These are phyloP conservation scores for Neodiprion fabricii DNA, from an alignment of 1,140 invertebrate species.

Conservation along the genomic window DNA sequence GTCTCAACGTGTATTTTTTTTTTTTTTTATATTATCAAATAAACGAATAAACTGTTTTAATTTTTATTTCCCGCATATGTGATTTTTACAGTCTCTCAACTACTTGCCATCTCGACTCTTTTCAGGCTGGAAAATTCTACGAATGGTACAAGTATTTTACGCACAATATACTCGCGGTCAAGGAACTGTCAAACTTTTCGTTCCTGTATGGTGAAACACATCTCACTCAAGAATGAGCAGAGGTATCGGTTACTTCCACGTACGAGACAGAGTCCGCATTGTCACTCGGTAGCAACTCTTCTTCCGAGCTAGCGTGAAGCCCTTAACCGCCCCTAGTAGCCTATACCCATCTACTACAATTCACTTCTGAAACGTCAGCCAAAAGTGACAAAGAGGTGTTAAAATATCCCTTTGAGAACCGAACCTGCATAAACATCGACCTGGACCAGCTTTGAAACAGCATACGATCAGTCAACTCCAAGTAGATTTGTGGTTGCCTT, in stretches of 20 bases:
- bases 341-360: too few relatives aligned
- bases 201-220: not conserved
- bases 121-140: not conserved
- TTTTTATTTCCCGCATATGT: too few relatives aligned
- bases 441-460: too few relatives aligned
- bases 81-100: not conserved
- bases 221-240: not conserved
- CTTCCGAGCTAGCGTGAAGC: not conserved
- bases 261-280: not conserved
- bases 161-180: not conserved
- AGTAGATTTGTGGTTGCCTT: too few relatives aligned
- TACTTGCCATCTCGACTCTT: not conserved
- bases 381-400: constrained; percentile 1
- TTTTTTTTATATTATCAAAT: too few relatives aligned
- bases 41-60: too few relatives aligned
- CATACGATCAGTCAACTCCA: too few relatives aligned
- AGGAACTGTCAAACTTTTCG: constrained; percentile 2
- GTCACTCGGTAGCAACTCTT: not conserved
- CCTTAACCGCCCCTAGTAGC: too few relatives aligned
- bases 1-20: too few relatives aligned
- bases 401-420: not conserved
- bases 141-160: not conserved
- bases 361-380: not conserved
- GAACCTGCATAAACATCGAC: not conserved
- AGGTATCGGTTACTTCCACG: constrained; percentile 4